Evolutionary conservation across 2,888 invertebrate species (phyloP).

Genomic region (Antheraea yamamai): DNA sequence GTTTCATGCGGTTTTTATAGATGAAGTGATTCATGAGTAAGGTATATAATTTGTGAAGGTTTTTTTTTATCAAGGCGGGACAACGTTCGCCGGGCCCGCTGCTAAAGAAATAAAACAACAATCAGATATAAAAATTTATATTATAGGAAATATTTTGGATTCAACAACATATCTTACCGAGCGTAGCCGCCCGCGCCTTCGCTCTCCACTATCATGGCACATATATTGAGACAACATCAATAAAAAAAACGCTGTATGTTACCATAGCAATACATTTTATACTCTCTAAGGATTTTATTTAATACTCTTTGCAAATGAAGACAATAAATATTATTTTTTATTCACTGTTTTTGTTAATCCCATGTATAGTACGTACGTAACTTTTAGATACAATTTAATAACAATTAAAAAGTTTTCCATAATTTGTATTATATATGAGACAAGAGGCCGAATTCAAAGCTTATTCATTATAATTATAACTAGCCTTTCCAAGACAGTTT

Average conservation of each 20-base stretch:
- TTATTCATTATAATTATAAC: background rate
- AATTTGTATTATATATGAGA: background rate
- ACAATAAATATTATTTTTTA: background rate
- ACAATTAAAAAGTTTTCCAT: background rate
- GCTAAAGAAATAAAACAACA: conserved; percentile 34
- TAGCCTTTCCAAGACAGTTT: background rate
- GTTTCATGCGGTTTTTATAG: no score
- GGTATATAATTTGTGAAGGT: no score
- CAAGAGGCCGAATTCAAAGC: background rate
- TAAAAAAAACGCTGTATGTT: background rate
- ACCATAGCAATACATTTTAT: background rate
- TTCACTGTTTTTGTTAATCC: no score
- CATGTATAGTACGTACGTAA: no score
- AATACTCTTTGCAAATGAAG: background rate
- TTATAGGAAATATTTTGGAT: conserved; percentile 82
- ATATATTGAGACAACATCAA: conserved; percentile 28
- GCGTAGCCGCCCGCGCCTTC: conserved; percentile 51
- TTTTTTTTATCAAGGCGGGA: no score
- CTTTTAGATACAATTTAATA: background rate
- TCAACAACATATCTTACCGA: conserved; percentile 69
- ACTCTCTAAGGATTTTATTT: background rate
- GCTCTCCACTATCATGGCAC: conserved; percentile 62
- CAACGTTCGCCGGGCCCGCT: no score
- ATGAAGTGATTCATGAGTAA: no score
- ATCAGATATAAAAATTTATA: conserved; percentile 82